These are phyloP conservation scores for Aphelocoma coerulescens DNA, from an alignment of 2,113 vertebrate species.

Conservation along the genomic window DNA sequence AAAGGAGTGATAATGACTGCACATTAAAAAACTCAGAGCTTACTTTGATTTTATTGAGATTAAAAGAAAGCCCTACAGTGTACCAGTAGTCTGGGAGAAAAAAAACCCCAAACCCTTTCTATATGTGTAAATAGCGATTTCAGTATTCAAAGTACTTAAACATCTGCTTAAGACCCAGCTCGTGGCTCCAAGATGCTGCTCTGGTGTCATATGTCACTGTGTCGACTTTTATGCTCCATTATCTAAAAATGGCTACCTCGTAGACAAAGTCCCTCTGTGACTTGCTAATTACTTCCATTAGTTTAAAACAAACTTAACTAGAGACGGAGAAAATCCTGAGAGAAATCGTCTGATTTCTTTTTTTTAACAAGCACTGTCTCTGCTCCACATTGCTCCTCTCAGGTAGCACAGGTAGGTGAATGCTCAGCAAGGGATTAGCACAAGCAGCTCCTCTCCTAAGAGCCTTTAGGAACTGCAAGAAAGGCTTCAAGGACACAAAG, in stretches of 20 bases:
- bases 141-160: conserved; percentile 58
- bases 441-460: neutral
- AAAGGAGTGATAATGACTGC: neutral
- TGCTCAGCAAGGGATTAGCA: neutral
- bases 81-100: neutral
- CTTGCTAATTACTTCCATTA: conserved; percentile 64
- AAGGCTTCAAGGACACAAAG: neutral
- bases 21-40: neutral
- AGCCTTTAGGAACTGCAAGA: neutral
- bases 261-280: conserved; percentile 35
- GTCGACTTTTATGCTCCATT: conserved; percentile 68
- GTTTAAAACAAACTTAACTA: conserved; percentile 67
- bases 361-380: neutral
- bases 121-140: neutral
- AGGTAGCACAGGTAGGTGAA: neutral
- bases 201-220: conserved; percentile 57
- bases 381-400: neutral
- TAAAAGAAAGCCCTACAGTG: conserved; percentile 28
- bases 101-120: neutral
- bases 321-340: conserved; percentile 44
- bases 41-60: conserved; percentile 37
- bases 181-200: conserved; percentile 38
- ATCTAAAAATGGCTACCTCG: conserved; percentile 58
- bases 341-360: conserved; percentile 20
- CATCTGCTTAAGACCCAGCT: conserved; percentile 56